Base-by-base conservation (phyloP, 2,113 vertebrate species). In the Burhinus oedicnemus region DNA sequence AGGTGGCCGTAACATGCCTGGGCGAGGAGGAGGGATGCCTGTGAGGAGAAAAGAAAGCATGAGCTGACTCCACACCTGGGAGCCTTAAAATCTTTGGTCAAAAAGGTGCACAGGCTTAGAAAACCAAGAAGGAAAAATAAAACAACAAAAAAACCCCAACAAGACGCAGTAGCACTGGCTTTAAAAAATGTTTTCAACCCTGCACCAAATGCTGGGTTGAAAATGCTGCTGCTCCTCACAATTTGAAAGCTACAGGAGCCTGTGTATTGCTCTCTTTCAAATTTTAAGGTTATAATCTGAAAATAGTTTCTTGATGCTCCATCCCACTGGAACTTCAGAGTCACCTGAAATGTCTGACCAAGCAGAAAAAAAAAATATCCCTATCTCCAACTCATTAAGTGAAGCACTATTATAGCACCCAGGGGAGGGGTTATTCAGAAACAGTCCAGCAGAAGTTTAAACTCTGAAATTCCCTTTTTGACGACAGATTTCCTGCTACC, bases 21-120 rank as follows among this genome's bases (percentile, higher is more conserved):
- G 99, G 13, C 99, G 99, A 95, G 99, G 99, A 68, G 99, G 99
- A 54, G 99, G 99, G 52, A 99, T 99, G 71, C 99, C 99, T 99
- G 85, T 3, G 74, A 34, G 52, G 34, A 64, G 27, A 82, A 76
- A 29, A 71, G 58, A n/a, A 90, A 93, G 19, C 4, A 5, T 21
- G 12, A 92, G 34, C 30, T 54, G 45, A 65, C 29, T 81, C 23
- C 51, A 36, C 6, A 58, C 8, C 29, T n/a, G 11, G 8, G 14
- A 80, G 62, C 58, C 77, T 26, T 34, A 49, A 47, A 74, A 11
- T 52, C 8, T n/a, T 62, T 15, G 4, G 25, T 17, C 0, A 80
- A 60, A 36, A 36, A 64, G 30, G 8, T 9, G 13, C 29, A 90
- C 15, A 75, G 30, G 16, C n/a, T 89, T 16, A 25, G 32, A 62